A percentile compares a stretch with the other conserved stretches of the same genome.
phyloP scores from a whole-genome alignment of 35 echinoderm and acorn worm species.

The Lytechinus pictus region DNA sequence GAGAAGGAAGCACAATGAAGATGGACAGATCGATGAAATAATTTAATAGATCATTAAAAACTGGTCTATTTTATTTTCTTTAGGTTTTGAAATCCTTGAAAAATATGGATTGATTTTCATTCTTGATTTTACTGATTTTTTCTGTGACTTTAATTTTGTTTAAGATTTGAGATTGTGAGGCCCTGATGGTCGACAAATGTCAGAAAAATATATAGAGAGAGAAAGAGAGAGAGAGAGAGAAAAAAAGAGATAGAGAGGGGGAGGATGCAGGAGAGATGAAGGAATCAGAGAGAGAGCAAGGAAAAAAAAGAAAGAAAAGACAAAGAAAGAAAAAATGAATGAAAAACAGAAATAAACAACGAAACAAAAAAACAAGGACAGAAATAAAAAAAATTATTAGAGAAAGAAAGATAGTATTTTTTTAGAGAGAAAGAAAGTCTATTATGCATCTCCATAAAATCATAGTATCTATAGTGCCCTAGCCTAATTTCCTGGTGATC shows the following conservation, averaged over 20 bases:
- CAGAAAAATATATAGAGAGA: not conserved
- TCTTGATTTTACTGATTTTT: no score
- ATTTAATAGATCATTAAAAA: not conserved
- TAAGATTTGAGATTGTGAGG: no score
- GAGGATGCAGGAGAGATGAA: not conserved
- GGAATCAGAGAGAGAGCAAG: not conserved
- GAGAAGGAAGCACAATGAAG: not conserved
- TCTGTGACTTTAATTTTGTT: no score
- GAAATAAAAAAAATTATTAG: not conserved
- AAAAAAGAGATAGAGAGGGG: not conserved
- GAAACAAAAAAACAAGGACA: not conserved
- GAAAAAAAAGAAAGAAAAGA: not conserved
- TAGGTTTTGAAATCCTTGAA: no score
- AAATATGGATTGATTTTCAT: no score
- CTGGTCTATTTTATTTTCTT: no score
- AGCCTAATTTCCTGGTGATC: not conserved
- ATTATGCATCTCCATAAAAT: not conserved
- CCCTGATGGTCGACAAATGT: no score
- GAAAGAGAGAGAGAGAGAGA: constrained; percentile 6
- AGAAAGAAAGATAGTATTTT: not conserved
- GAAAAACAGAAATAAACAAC: not conserved
- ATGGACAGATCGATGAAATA: not conserved
- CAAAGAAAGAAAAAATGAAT: not conserved
- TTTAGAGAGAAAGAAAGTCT: not conserved
- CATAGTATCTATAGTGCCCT: not conserved